These are phyloP conservation scores for Dasysyrphus albostriatus DNA, from an alignment of 2,888 invertebrate species.

Conservation along the genomic window DNA sequence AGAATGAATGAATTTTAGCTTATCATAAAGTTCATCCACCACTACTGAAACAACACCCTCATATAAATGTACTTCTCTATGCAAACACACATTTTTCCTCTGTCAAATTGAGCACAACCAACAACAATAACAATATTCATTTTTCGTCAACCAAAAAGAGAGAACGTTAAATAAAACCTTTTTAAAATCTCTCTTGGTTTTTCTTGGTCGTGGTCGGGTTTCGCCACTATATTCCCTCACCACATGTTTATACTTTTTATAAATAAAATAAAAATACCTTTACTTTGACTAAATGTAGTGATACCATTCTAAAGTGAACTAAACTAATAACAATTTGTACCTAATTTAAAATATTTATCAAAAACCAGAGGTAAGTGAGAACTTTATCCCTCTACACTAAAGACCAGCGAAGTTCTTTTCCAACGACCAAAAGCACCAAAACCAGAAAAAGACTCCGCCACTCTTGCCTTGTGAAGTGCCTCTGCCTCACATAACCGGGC, in stretches of 20 bases:
- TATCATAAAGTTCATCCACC: constrained; percentile 3
- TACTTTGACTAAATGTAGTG: constrained; percentile 67
- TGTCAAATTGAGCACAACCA: constrained; percentile 23
- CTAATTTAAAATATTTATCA: constrained; percentile 26
- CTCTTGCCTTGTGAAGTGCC: neutral
- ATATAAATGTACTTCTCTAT: neutral
- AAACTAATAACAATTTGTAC: constrained; percentile 58
- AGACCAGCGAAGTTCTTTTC: neutral
- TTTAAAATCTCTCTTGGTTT: constrained; percentile 22
- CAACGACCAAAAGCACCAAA: neutral
- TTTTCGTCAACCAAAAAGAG: neutral
- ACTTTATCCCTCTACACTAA: neutral
- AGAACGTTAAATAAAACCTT: neutral
- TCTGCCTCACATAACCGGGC: neutral
- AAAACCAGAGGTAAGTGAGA: constrained; percentile 49
- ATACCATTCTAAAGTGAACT: constrained; percentile 50
- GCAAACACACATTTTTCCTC: neutral
- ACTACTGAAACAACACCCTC: neutral
- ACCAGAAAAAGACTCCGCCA: neutral
- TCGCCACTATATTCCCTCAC: constrained; percentile 34
- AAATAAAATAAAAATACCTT: constrained; percentile 41
- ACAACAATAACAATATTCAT: constrained; percentile 11
- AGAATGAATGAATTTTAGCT: neutral
- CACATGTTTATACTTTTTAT: constrained; percentile 71
- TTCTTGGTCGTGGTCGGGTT: constrained; percentile 32